Conservation (phyloP, 2,888 invertebrate species). For the Apantesis nais region DNA sequence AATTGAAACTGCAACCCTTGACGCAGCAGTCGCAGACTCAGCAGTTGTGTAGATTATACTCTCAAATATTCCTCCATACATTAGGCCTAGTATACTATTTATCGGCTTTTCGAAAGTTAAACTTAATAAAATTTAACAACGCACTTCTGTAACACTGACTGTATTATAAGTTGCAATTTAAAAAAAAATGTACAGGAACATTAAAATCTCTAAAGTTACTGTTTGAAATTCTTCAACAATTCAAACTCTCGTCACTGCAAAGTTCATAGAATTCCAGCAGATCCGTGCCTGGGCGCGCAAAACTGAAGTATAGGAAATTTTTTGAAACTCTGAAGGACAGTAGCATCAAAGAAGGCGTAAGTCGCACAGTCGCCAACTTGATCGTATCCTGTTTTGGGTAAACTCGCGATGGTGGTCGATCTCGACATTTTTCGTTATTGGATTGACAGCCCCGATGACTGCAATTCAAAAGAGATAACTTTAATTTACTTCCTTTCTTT, state of each 20-base stretch:
- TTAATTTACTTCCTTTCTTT: not conserved
- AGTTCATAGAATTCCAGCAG: conserved; percentile 66
- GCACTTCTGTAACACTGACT: not conserved
- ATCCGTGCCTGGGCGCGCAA: conserved; percentile 65
- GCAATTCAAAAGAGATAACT: conserved; percentile 9
- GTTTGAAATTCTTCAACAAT: conserved; percentile 11
- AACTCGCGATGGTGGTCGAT: conserved; percentile 14
- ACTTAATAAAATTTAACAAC: not conserved
- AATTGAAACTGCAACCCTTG: too few species aligned
- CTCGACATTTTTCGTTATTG: conserved; percentile 42
- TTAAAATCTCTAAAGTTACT: conserved; percentile 12
- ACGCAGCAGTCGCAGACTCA: too few species aligned
- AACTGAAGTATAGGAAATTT: conserved; percentile 69
- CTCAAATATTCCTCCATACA: too few species aligned
- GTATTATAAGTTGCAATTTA: not conserved
- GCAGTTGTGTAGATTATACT: too few species aligned
- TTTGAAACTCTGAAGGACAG: conserved; percentile 72
- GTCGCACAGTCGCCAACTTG: conserved; percentile 62
- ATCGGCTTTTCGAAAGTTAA: too few species aligned
- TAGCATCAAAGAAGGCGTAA: conserved; percentile 62
- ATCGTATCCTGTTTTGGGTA: conserved; percentile 48
- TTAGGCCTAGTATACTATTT: too few species aligned
- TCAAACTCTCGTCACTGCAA: conserved; percentile 48
- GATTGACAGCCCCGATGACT: conserved; percentile 50
- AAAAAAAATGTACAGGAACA: not conserved